A percentile compares a stretch with the other conserved stretches of the same genome.
Evolutionary conservation across 2,888 invertebrate genomes (phyloP).

Genomic region (Nomada ferruginata): DNA sequence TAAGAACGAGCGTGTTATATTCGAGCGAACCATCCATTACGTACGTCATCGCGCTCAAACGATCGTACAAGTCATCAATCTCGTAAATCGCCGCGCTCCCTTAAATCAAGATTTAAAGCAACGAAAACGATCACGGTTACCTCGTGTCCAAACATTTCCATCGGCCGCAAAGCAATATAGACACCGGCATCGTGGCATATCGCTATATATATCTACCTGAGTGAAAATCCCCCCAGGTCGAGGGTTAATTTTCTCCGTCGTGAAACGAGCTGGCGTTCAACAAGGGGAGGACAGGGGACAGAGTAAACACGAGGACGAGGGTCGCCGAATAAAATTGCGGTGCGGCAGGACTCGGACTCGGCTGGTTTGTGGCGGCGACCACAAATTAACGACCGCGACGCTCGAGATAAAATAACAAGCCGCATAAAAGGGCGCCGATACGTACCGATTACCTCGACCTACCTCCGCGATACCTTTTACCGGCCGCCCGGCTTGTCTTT

Average conservation of each 20-base stretch:
- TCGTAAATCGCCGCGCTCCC: too few species aligned
- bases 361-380: conserved; percentile 64
- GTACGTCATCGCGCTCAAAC: too few species aligned
- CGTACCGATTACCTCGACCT: conserved; percentile 72
- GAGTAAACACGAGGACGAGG: conserved; percentile 61
- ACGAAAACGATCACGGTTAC: too few species aligned
- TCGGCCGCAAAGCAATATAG: too few species aligned
- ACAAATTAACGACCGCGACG: conserved; percentile 74
- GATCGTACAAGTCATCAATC: too few species aligned
- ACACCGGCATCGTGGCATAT: too few species aligned
- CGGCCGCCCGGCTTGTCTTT: background rate
- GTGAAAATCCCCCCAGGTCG: conserved; percentile 30
- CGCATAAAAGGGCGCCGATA: conserved; percentile 69
- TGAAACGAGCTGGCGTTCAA: conserved; percentile 12
- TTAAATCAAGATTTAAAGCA: too few species aligned
- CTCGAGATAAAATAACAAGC: conserved; percentile 73
- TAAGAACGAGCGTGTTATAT: too few species aligned
- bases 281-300: conserved; percentile 3
- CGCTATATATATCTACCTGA: background rate
- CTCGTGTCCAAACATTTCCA: too few species aligned
- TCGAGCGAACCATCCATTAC: too few species aligned
- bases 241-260: conserved; percentile 59
- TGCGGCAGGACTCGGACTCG: conserved; percentile 34
- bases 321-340: conserved; percentile 69
- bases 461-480: conserved; percentile 64